Conservation (phyloP, 2,113 vertebrate species). For the Lutjanus erythropterus region DNA sequence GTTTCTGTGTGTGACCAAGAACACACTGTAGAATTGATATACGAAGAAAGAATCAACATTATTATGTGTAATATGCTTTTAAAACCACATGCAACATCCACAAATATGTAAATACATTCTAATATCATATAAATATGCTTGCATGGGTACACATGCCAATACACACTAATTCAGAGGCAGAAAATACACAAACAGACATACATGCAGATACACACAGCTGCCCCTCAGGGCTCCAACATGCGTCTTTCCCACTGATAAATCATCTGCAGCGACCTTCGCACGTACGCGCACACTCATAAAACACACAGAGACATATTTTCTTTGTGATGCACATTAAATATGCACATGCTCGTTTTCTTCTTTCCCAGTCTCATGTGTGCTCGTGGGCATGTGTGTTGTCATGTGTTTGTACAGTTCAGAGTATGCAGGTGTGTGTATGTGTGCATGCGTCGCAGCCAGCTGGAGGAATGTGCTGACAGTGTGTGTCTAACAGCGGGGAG, state of each 20-base stretch:
- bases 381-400: slow-evolving; percentile 28
- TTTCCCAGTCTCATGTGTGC: slow-evolving; percentile 12
- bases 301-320: slow-evolving; percentile 48
- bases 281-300: slow-evolving; percentile 21
- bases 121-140: background rate
- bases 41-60: background rate
- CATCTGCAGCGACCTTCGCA: slow-evolving; percentile 43
- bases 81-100: background rate
- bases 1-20: slow-evolving; percentile 6
- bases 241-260: slow-evolving; percentile 55
- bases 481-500: slow-evolving; percentile 62
- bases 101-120: background rate
- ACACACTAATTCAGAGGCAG: background rate
- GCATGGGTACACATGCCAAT: background rate
- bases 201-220: slow-evolving; percentile 14
- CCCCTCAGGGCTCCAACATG: slow-evolving; percentile 26
- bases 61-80: background rate
- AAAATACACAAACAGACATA: slow-evolving; percentile 4
- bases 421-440: slow-evolving; percentile 11
- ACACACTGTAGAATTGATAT: background rate
- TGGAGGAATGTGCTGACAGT: slow-evolving; percentile 70
- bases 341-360: slow-evolving; percentile 38
- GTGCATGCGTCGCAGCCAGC: slow-evolving; percentile 9
- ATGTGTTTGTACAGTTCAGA: slow-evolving; percentile 39
- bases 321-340: slow-evolving; percentile 54